Evolutionary conservation across 2,797 vertebrate species (phyloP).

Genomic region (Aldrovandia affinis): DNA sequence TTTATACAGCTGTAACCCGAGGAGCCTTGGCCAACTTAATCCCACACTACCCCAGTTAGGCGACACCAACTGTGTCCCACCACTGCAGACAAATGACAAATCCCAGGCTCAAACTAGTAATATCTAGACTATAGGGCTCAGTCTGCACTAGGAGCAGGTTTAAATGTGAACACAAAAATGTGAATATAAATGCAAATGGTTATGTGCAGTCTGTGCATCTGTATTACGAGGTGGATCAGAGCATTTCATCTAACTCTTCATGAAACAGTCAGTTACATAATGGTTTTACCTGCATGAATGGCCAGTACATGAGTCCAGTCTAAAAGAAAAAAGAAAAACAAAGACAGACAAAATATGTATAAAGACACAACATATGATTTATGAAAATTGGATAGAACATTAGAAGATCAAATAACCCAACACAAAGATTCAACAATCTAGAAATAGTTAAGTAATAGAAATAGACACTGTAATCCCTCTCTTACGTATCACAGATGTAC

Average conservation of each 20-base stretch:
- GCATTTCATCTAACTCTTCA: background rate
- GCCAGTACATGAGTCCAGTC: conserved; percentile 93
- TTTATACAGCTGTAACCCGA: no score
- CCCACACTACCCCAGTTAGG: background rate
- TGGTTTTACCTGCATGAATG: conserved; percentile 86
- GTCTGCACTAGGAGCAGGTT: background rate
- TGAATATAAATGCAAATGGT: conserved; percentile 1
- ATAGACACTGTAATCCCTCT: no score
- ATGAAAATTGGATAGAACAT: background rate
- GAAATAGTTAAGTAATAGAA: background rate
- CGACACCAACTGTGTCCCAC: background rate
- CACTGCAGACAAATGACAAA: background rate
- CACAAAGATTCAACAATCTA: background rate
- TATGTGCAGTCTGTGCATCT: background rate
- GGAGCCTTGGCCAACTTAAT: no score
- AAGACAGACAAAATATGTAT: conserved; percentile 12
- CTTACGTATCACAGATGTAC: background rate
- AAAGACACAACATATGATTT: background rate
- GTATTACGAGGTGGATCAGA: background rate
- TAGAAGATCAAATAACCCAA: no score
- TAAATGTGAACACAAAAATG: conserved; percentile 1
- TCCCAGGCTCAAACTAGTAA: no score
- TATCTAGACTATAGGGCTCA: no score
- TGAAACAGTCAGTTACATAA: background rate
- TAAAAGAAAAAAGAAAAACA: conserved; percentile 64